Evolutionary conservation across 2,113 vertebrate species (phyloP), one percentile per base, ranked within the genome.

Genomic region (Hippocampus mohnikei): DNA sequence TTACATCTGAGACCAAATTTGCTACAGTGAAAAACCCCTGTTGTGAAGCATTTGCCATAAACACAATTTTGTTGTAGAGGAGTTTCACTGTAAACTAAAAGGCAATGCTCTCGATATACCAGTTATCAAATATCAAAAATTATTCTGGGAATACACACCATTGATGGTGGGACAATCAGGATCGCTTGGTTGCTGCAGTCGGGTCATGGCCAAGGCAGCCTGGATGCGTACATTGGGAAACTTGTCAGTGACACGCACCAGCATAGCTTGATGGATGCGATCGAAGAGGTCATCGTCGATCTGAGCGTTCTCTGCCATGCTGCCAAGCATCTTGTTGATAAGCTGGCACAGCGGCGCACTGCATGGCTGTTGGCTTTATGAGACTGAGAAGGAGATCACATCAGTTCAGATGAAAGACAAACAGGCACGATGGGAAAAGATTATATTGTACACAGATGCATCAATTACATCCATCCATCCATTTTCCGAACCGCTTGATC

Each of bases 231-330:
- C 96, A 75, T 95, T 98, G 8, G 97, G 93, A 88, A 96, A 95
- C 84, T 96, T 97, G 88, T 99, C 97, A 37, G 94, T 95, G 83
- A 96, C 84, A 60, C 97, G 94, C 60, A 94, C 79, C 74, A 98
- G 85, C 96, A 99, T 98, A 67, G 94, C 93, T 83, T 94, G 92
- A 61, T 98, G 96, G 80, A 98, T 97, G 75, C 86, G 87, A 81
- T 97, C 96, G 84, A 96, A 99, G 60, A 98, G 90, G 62, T 95
- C 94, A 58, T 96, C 96, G 18, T 98, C 95, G 56, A 99, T 96
- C 88, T 96, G 95, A 21, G 96, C 96, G 67, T 98, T 94, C 87
- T 98, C 97, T 25, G 95, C 94, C 93, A 99, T 93, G 67, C 86
- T 95, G 73, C 94, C 94, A 87, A 99, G 91, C 82, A 99, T 83